A percentile compares a stretch with the other conserved stretches of the same genome.
These are phyloP conservation scores for Dascillus cervinus DNA, from an alignment of 2,888 invertebrate species.

Conservation along the genomic window DNA sequence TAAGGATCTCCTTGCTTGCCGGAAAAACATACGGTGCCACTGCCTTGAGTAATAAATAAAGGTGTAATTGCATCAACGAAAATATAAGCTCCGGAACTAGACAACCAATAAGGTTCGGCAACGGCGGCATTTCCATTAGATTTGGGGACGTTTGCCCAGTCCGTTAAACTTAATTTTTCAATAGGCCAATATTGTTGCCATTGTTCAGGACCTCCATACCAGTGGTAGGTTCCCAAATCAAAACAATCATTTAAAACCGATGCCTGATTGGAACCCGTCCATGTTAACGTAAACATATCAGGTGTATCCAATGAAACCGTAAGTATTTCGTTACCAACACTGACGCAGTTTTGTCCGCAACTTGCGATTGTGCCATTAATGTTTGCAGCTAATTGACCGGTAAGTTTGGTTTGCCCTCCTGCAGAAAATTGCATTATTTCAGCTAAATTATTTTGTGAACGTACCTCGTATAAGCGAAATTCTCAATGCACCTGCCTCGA, in stretches of 20 bases:
- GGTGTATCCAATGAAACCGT: no score
- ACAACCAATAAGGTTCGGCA: slow-evolving; percentile 64
- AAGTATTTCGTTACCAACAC: no score
- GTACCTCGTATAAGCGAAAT: no score
- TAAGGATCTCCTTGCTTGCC: slow-evolving; percentile 52
- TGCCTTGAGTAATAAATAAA: slow-evolving; percentile 64
- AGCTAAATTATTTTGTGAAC: no score
- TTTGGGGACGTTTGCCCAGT: slow-evolving; percentile 53
- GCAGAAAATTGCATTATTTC: no score
- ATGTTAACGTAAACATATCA: no score
- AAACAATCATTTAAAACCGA: slow-evolving; percentile 41
- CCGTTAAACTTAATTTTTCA: slow-evolving; percentile 48
- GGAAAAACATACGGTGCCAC: slow-evolving; percentile 52
- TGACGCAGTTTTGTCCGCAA: no score
- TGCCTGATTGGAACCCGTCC: slow-evolving; percentile 11
- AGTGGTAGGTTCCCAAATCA: slow-evolving; percentile 44
- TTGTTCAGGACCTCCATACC: slow-evolving; percentile 63
- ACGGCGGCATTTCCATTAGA: slow-evolving; percentile 50
- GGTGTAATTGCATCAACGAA: slow-evolving; percentile 57
- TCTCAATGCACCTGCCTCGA: no score
- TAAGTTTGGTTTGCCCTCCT: no score
- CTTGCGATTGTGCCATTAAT: no score
- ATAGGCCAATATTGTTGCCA: slow-evolving; percentile 58
- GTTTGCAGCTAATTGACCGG: no score
- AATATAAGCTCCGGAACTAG: slow-evolving; percentile 59